Evolutionary conservation across 2,888 invertebrate species (phyloP).

Genomic region (Abrostola tripartita): DNA sequence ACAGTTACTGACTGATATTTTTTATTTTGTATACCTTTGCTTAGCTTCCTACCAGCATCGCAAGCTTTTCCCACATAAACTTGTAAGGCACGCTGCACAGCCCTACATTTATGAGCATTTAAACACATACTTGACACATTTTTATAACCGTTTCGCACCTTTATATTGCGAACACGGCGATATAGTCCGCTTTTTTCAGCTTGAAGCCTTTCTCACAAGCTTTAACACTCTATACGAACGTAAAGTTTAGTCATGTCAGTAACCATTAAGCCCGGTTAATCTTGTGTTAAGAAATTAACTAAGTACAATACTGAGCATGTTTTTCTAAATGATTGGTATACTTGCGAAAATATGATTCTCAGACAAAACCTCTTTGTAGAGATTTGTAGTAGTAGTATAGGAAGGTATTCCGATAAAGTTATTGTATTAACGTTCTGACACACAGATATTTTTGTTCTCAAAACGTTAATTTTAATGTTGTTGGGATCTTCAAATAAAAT

Average conservation of each 20-base stretch:
- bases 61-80: not conserved
- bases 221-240: not conserved
- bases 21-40: constrained; percentile 6
- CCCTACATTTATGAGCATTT: constrained; percentile 37
- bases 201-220: constrained; percentile 7
- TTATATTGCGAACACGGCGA: constrained; percentile 10
- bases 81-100: constrained; percentile 8
- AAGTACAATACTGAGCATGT: too few species aligned
- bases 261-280: too few species aligned
- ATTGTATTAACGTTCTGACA: too few species aligned
- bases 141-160: constrained; percentile 37
- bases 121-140: constrained; percentile 44
- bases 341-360: too few species aligned
- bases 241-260: too few species aligned
- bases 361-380: too few species aligned
- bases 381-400: too few species aligned
- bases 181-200: constrained; percentile 7
- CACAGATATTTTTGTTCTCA: too few species aligned
- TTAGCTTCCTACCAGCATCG: too few species aligned
- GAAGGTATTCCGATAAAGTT: too few species aligned
- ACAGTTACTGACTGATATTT: not conserved
- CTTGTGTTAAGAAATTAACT: too few species aligned
- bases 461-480: not conserved
- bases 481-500: not conserved
- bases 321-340: too few species aligned